Conservation (phyloP, 2,888 invertebrate genomes). For the Arenicola marina region DNA sequence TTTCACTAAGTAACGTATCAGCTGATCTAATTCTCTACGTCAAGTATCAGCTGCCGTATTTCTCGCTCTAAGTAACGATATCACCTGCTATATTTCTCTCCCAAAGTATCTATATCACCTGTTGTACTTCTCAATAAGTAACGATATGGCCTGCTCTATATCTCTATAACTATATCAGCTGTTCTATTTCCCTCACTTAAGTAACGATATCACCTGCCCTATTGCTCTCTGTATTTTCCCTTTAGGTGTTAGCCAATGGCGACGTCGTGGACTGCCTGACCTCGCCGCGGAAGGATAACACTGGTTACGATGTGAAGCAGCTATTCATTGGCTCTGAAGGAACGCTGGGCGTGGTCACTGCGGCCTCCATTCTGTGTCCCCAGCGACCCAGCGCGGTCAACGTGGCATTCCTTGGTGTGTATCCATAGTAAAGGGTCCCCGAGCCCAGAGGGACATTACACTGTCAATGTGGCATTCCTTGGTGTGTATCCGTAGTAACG, state of each 20-base stretch:
- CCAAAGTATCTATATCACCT: too few relatives aligned
- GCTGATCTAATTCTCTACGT: too few relatives aligned
- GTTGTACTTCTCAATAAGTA: too few relatives aligned
- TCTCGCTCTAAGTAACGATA: too few relatives aligned
- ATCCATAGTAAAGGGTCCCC: too few relatives aligned
- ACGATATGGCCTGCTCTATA: too few relatives aligned
- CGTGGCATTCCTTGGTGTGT: constrained; percentile 83
- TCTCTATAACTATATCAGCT: background rate
- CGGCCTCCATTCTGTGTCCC: constrained; percentile 88
- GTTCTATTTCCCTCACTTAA: background rate
- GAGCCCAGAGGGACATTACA: constrained; percentile 82
- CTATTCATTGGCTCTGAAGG: constrained; percentile 98
- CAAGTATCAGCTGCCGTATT: too few relatives aligned
- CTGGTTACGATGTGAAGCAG: constrained; percentile 95
- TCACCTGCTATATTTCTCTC: too few relatives aligned
- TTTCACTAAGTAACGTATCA: too few relatives aligned
- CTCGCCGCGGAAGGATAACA: constrained; percentile 92
- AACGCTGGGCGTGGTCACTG: constrained; percentile 90
- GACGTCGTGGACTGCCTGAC: constrained; percentile 82
- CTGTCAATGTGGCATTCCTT: constrained; percentile 85
- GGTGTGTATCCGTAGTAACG: constrained; percentile 72
- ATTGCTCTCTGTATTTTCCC: background rate
- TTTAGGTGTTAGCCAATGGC: constrained; percentile 58
- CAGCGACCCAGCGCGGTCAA: constrained; percentile 79
- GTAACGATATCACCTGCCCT: background rate